Evolutionary conservation across 1,140 invertebrate genomes (phyloP), one percentile per base, ranked within the genome.

Genomic region (Heliconius eleuchia): DNA sequence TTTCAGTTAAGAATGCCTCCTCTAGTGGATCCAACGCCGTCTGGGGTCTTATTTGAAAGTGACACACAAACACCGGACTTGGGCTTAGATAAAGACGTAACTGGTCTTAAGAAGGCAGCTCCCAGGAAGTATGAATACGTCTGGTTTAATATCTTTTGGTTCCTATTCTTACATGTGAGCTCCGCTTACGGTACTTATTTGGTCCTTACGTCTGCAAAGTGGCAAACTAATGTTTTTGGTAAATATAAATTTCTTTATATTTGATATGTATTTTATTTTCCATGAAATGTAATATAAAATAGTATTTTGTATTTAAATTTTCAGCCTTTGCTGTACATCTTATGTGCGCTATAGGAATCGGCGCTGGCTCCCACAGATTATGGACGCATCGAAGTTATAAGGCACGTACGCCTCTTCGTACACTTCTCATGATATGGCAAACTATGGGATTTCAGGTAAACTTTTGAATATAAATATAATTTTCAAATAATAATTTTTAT

Each of bases 371-470:
- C 19, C 98, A 99, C 88, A 95, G 98, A 72, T 95, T 99, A 16
- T 99, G 98, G 98, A 96, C 98, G 5, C 98, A 99, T 91, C 95
- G 97, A 83, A 95, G 97, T 7, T 99, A 98, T 95, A 98, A 98
- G 93, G 98, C 98, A 0, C 97, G 95, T 84, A 96, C 97, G 86
- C 98, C 97, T 2, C 91, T 98, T 11, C 95, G 97, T 80, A 88
- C 97, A 18, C 85, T 98, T 27, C 94, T 99, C 30, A 96, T 97
- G 74, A 86, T 98, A 39, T 95, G 97, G 83, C 97, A 98, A 86
- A 97, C 97, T 13, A 96, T 98, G 86, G 96, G 98, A 37, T 96
- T 97, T 79, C 98, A 98, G 95, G 97, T 98, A 94, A 91, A 91
- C 96, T 74, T 37, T 60, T 23, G 55, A 60, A 60, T 60, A 23